Evolutionary conservation across 2,113 vertebrate species (phyloP).

Genomic region (Mastomys coucha): DNA sequence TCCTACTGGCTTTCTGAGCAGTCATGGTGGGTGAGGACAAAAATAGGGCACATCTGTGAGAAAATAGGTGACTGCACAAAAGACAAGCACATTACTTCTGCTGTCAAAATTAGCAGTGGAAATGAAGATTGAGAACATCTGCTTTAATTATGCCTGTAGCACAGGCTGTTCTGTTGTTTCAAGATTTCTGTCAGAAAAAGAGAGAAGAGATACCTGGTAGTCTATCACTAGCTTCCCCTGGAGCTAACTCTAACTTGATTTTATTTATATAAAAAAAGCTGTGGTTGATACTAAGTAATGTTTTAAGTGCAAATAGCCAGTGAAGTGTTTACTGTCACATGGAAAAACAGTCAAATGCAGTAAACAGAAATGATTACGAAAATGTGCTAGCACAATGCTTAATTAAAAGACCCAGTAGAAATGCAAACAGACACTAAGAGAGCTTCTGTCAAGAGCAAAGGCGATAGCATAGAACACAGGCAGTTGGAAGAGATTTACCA

Average conservation of each 20-base stretch:
- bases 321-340: not conserved
- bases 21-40: constrained; percentile 34
- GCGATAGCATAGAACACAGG: not conserved
- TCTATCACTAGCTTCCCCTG: not conserved
- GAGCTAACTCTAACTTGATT: constrained; percentile 41
- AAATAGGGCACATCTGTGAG: constrained; percentile 63
- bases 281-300: constrained; percentile 23
- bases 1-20: constrained; percentile 43
- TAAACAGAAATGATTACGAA: not conserved
- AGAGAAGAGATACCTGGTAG: constrained; percentile 29
- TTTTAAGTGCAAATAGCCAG: not conserved
- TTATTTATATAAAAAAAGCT: not conserved
- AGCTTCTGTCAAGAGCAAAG: constrained; percentile 17
- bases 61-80: constrained; percentile 72
- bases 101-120: constrained; percentile 78
- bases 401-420: not conserved
- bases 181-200: constrained; percentile 12
- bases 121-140: constrained; percentile 78
- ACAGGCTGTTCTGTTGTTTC: constrained; percentile 77
- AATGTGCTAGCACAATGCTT: not conserved
- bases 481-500: not conserved
- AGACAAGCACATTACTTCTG: constrained; percentile 69
- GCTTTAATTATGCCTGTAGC: constrained; percentile 73
- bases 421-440: not conserved
- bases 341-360: not conserved